phyloP scores from a whole-genome alignment of 53 echinoderm and acorn worm genomes.

The Zoroaster sp. region DNA sequence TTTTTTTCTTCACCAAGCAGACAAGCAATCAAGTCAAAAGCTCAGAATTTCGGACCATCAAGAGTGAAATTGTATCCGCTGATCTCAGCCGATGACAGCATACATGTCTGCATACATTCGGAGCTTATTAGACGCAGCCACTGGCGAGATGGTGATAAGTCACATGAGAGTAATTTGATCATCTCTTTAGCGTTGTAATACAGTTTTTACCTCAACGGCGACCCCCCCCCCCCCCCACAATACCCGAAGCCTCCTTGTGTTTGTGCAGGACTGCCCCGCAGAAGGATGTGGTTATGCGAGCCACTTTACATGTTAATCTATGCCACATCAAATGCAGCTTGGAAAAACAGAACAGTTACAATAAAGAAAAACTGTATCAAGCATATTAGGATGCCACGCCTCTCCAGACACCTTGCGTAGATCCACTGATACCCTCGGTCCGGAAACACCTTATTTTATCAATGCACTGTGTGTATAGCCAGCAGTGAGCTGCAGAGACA shows the following conservation, averaged over 20 bases:
- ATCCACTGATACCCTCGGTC: neutral
- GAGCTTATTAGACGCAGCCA: neutral
- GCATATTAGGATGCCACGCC: constrained; percentile 31
- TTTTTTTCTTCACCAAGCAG: neutral
- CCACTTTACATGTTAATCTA: neutral
- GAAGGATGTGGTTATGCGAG: neutral
- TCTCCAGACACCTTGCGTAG: constrained; percentile 13
- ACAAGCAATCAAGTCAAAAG: constrained; percentile 10
- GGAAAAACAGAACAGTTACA: neutral
- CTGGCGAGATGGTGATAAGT: neutral
- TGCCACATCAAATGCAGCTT: neutral
- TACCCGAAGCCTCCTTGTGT: neutral
- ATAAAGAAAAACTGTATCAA: neutral
- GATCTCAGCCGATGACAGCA: neutral
- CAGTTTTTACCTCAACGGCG: neutral
- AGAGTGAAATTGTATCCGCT: neutral
- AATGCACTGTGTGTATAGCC: neutral
- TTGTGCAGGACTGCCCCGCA: neutral
- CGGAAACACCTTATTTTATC: constrained; percentile 1
- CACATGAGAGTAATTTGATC: constrained; percentile 43
- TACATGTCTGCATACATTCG: neutral
- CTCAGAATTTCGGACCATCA: neutral
- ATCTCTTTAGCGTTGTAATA: neutral
- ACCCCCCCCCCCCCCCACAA: neutral
- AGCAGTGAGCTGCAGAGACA: no score